A percentile compares a stretch with the other conserved stretches of the same genome.
These are phyloP conservation scores for Thecophora atra DNA, from an alignment of 2,888 invertebrate genomes.

Conservation along the genomic window DNA sequence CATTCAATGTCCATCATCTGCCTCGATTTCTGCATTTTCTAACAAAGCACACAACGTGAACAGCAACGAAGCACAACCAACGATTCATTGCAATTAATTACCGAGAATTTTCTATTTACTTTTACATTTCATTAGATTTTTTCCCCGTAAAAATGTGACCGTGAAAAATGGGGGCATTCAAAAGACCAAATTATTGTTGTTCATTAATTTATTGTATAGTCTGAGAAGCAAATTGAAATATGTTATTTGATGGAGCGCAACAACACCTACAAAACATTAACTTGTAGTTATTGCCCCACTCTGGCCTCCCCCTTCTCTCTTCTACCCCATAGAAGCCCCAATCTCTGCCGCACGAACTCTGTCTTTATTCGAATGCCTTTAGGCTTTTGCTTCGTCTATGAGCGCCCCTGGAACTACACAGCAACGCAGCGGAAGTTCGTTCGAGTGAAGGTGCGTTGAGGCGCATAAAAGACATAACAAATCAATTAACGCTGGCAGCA, in stretches of 20 bases:
- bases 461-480: conserved; percentile 24
- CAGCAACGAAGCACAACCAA: neutral
- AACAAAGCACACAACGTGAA: neutral
- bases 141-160: neutral
- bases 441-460: neutral
- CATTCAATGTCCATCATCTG: neutral
- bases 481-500: conserved; percentile 24
- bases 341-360: neutral
- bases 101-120: neutral
- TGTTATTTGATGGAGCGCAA: neutral
- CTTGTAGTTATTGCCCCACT: too few relatives aligned
- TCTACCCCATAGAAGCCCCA: neutral
- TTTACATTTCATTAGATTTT: too few relatives aligned
- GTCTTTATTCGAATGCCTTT: neutral
- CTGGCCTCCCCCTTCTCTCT: neutral
- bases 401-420: neutral
- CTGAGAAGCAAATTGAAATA: neutral
- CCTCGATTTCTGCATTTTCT: neutral
- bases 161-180: neutral
- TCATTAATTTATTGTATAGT: neutral
- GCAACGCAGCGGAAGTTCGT: neutral
- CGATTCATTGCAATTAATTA: neutral
- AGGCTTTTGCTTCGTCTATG: neutral
- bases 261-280: too few relatives aligned
- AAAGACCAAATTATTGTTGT: neutral